These are phyloP conservation scores for Patella ulyssiponensis DNA, from an alignment of 2,888 invertebrate genomes.

Conservation along the genomic window DNA sequence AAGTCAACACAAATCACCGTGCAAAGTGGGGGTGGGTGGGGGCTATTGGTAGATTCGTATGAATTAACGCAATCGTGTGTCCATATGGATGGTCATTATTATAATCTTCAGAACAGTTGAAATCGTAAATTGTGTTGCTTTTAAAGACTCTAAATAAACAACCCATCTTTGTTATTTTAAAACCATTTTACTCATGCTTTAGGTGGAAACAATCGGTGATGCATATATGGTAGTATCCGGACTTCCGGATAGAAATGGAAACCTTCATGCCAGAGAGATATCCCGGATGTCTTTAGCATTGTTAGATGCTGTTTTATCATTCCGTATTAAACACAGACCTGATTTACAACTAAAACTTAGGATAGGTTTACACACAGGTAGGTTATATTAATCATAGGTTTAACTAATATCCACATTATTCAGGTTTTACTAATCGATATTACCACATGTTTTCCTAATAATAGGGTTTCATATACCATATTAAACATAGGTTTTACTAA, in stretches of 20 bases:
- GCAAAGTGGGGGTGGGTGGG: too few species aligned
- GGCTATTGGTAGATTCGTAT: too few species aligned
- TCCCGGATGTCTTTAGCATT: slow-evolving; percentile 91
- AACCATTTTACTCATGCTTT: not conserved
- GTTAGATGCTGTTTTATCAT: slow-evolving; percentile 86
- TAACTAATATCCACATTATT: not conserved
- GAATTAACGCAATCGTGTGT: too few species aligned
- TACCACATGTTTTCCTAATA: not conserved
- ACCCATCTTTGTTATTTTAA: too few species aligned
- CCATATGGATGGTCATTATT: too few species aligned
- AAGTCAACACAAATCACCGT: too few species aligned
- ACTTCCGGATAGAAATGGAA: slow-evolving; percentile 90
- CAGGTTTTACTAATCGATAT: not conserved
- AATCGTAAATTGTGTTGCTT: too few species aligned
- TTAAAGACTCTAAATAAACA: too few species aligned
- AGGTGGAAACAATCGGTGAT: slow-evolving; percentile 71
- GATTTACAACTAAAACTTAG: slow-evolving; percentile 89
- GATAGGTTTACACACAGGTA: slow-evolving; percentile 90
- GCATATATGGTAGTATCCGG: slow-evolving; percentile 78
- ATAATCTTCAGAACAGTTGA: too few species aligned
- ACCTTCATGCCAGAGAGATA: slow-evolving; percentile 91
- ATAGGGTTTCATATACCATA: too few species aligned
- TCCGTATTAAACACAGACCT: slow-evolving; percentile 91
- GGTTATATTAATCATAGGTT: not conserved
- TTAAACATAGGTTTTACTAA: too few species aligned